A percentile compares a stretch with the other conserved stretches of the same genome.
Conservation (phyloP, 1,140 invertebrate genomes). For the Brachionus manjavacas region DNA sequence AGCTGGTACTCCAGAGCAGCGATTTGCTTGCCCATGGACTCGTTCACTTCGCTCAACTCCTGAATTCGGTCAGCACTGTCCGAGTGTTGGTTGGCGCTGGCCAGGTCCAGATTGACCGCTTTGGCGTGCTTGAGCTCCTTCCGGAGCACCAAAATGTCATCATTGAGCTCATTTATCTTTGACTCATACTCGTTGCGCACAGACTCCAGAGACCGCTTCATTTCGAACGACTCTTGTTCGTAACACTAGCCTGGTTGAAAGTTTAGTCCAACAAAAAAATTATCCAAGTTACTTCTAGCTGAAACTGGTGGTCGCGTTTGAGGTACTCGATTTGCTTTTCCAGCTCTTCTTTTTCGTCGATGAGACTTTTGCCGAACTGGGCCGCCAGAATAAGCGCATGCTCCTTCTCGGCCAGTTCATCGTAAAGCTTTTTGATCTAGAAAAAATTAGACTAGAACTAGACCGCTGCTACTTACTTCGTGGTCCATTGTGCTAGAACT, state of each 20-base stretch:
- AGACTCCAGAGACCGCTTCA: background rate
- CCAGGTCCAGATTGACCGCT: background rate
- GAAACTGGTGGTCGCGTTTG: slow-evolving; percentile 9
- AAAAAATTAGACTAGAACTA: background rate
- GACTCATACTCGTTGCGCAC: slow-evolving; percentile 23
- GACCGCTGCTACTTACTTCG: background rate
- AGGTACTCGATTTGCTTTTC: slow-evolving; percentile 25
- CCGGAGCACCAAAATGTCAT: background rate
- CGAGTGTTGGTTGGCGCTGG: background rate
- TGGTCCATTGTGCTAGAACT: background rate
- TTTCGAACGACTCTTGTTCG: slow-evolving; percentile 28
- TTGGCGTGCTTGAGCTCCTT: slow-evolving; percentile 5
- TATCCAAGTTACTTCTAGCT: slow-evolving; percentile 1
- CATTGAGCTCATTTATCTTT: background rate
- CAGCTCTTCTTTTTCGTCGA: slow-evolving; percentile 39
- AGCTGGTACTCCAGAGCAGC: background rate
- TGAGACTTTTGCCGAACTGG: slow-evolving; percentile 18
- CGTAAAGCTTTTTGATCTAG: slow-evolving; percentile 24
- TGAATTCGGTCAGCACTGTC: background rate
- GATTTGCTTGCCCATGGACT: background rate
- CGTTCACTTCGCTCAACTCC: background rate
- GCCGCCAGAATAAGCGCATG: slow-evolving; percentile 25
- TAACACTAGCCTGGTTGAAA: background rate
- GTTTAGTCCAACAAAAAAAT: background rate
- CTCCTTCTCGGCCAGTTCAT: slow-evolving; percentile 35